Conservation (phyloP, 2,797 vertebrate species). For the Microcaecilia unicolor region DNA sequence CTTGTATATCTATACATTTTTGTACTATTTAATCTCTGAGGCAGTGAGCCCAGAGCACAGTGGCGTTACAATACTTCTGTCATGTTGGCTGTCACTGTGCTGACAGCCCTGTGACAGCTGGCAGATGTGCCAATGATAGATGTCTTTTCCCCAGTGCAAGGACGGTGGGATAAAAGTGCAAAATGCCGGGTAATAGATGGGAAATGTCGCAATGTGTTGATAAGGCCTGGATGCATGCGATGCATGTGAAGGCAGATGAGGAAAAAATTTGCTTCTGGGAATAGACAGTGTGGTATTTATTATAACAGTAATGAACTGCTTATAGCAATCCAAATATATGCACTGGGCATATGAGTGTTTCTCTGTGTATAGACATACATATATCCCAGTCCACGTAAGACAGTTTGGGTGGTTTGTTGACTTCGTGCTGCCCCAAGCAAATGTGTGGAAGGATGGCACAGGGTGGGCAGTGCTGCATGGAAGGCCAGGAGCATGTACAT, state of each 20-base stretch:
- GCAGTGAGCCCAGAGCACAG: conserved; percentile 28
- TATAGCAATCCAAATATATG: too few species aligned
- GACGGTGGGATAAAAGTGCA: conserved; percentile 88
- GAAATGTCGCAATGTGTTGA: conserved; percentile 69
- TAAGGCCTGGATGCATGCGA: conserved; percentile 74
- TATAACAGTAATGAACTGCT: too few species aligned
- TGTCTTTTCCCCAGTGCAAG: conserved; percentile 80
- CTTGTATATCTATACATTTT: neutral
- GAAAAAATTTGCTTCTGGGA: conserved; percentile 86
- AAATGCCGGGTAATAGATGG: conserved; percentile 93
- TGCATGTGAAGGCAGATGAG: conserved; percentile 77
- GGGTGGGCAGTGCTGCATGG: too few species aligned
- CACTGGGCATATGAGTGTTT: too few species aligned
- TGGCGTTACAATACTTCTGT: conserved; percentile 56
- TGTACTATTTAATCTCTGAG: conserved; percentile 33
- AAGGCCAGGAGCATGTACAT: too few species aligned
- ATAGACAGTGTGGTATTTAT: too few species aligned
- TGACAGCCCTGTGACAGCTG: conserved; percentile 50
- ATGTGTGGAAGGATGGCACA: too few species aligned
- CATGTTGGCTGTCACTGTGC: conserved; percentile 51
- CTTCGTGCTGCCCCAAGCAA: too few species aligned
- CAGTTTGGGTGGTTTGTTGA: too few species aligned
- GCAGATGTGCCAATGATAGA: conserved; percentile 82
- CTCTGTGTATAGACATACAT: too few species aligned
- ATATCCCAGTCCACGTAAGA: too few species aligned